Base-by-base conservation (phyloP, 2,888 invertebrate genomes). In the Chromoteleia sp. region DNA sequence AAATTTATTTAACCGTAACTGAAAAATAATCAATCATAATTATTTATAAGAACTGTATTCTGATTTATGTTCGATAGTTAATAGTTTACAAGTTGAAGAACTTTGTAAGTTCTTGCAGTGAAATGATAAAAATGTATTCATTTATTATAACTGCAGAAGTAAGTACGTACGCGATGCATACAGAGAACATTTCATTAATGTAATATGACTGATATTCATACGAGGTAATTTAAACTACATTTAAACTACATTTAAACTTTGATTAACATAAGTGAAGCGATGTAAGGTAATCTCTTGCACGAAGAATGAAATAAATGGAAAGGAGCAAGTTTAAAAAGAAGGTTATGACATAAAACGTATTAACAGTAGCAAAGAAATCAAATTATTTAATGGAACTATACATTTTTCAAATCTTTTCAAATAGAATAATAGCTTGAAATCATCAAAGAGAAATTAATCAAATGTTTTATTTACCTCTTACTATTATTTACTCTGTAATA, bases 191-290 rank as follows among this genome's bases (percentile, higher is more conserved):
- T 41, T 59, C 58, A 14, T 59, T 25, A 25, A 59, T 41, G 12
- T 59, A 41, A 59, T 59, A 39, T 15, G 58, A 59, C 58, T 12
- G 12, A 1, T 14, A 6, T 25, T 2, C 54, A 19, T 41, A 19
- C 21, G 25, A 21, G 25, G 14, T 41, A 41, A 21, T 41, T n/a
- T n/a, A n/a, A n/a, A n/a, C n/a, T n/a, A 41, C 41, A 14, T 41
- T 41, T 15, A 41, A 41, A 59, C 25, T 41, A 39, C 58, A 59
- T 59, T 59, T 59, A 41, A 25, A 14, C 58, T 59, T 41, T 59
- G 58, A 14, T 59, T 41, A 39, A 59, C 41, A 41, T 14, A 25
- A 41, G 39, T 41, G 5, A 21, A 41, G 41, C 21, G 41, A 59
- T 5, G 58, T 41, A 61, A 61, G 17, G 61, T 30, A 61, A 45